phyloP scores from a whole-genome alignment of 2,113 vertebrate species.

The Callithrix jacchus region DNA sequence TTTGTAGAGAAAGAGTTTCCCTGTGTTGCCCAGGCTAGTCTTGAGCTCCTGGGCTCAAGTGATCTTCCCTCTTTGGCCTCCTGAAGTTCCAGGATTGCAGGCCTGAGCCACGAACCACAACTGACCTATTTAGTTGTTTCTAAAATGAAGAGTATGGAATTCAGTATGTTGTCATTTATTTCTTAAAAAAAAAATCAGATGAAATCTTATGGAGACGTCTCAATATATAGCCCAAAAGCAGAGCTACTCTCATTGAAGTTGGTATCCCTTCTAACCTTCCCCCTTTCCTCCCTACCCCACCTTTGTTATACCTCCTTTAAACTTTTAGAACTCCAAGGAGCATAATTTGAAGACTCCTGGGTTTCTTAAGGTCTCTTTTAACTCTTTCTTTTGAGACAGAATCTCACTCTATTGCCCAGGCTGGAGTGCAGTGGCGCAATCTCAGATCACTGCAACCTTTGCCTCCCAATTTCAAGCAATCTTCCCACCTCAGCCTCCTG shows the following conservation, averaged over 20 bases:
- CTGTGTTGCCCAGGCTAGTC: neutral
- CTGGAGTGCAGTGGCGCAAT: neutral
- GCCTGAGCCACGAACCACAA: neutral
- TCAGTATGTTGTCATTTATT: neutral
- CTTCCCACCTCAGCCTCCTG: neutral
- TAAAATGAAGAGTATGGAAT: neutral
- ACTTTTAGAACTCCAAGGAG: neutral
- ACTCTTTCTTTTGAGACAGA: neutral
- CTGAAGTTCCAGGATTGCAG: neutral
- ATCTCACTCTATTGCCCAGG: neutral
- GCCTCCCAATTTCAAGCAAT: neutral
- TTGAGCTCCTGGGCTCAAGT: neutral
- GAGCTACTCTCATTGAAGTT: neutral
- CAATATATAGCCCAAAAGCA: neutral
- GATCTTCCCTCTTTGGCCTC: neutral
- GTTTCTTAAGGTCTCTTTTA: neutral
- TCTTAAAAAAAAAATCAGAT: neutral
- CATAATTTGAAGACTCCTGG: neutral
- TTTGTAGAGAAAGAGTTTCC: neutral
- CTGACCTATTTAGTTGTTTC: conserved; percentile 8
- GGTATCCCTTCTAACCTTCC: neutral
- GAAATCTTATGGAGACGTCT: neutral
- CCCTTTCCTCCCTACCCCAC: neutral
- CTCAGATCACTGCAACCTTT: neutral
- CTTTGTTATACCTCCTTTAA: neutral